These are phyloP conservation scores for Lytechinus pictus DNA, from an alignment of 35 echinoderm and acorn worm species.

Conservation along the genomic window DNA sequence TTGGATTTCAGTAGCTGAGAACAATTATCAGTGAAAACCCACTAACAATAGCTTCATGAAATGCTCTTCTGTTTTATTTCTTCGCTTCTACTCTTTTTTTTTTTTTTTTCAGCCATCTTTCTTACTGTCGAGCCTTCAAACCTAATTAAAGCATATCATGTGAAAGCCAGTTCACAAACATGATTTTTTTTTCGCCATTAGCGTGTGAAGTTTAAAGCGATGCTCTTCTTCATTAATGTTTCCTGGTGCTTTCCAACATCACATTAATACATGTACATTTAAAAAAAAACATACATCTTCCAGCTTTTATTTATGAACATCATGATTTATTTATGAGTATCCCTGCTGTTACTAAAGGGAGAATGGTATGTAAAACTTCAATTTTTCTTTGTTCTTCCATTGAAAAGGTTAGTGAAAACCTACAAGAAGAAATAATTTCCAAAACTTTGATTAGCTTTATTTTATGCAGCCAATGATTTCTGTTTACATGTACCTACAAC, in stretches of 20 bases:
- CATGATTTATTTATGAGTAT: too few relatives aligned
- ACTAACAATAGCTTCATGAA: too few relatives aligned
- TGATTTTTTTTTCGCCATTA: background rate
- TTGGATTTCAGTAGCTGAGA: too few relatives aligned
- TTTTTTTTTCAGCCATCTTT: background rate
- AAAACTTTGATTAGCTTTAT: too few relatives aligned
- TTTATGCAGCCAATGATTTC: too few relatives aligned
- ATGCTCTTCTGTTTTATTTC: background rate
- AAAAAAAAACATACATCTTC: background rate
- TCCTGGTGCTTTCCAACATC: background rate
- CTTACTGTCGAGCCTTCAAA: background rate
- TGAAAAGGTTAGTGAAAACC: background rate
- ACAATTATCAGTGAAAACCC: too few relatives aligned
- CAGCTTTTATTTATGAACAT: background rate
- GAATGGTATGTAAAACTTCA: background rate
- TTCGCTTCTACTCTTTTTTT: background rate
- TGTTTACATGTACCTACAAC: too few relatives aligned
- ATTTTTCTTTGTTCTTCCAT: background rate
- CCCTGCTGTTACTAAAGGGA: too few relatives aligned
- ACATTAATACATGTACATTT: conserved; percentile 28
- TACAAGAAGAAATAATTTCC: background rate
- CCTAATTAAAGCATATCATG: background rate
- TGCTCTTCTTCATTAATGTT: background rate
- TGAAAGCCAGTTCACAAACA: background rate
- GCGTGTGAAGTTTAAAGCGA: background rate